phyloP scores from a whole-genome alignment of 2,113 vertebrate genomes.

The Ursus arctos region DNA sequence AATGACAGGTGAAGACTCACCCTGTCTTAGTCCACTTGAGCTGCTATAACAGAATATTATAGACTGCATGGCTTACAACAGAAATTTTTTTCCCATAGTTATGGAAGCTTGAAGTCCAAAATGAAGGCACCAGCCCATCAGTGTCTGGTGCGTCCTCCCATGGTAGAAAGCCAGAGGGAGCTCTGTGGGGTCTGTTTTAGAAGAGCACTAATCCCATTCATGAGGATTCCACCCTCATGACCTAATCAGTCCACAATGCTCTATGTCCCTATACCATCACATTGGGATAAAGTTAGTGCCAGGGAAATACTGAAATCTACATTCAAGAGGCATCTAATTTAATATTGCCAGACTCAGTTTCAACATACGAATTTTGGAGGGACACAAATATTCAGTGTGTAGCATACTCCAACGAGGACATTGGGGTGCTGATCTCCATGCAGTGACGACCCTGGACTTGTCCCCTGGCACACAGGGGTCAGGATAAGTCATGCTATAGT shows the following conservation, averaged over 20 bases:
- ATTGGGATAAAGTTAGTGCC: neutral
- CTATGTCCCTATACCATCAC: neutral
- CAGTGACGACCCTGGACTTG: neutral
- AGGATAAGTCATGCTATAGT: neutral
- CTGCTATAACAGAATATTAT: neutral
- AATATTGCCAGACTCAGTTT: neutral
- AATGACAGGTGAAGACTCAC: neutral
- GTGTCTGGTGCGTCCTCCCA: neutral
- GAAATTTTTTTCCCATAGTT: neutral
- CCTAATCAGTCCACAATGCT: neutral
- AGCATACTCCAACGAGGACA: too few relatives aligned
- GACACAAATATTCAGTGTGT: neutral
- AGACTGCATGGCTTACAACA: neutral
- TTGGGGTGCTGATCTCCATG: neutral
- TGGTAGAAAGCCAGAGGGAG: neutral
- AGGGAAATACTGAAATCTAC: neutral
- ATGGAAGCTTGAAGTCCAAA: neutral
- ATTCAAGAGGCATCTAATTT: neutral
- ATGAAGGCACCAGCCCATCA: neutral
- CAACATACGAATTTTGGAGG: neutral
- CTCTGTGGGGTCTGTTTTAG: neutral
- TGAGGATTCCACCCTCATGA: neutral
- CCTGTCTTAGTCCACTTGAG: neutral
- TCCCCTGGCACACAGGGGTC: neutral
- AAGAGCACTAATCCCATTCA: neutral